Base-by-base conservation (phyloP, 2,888 invertebrate genomes). In the Archaeoteleia sp. region DNA sequence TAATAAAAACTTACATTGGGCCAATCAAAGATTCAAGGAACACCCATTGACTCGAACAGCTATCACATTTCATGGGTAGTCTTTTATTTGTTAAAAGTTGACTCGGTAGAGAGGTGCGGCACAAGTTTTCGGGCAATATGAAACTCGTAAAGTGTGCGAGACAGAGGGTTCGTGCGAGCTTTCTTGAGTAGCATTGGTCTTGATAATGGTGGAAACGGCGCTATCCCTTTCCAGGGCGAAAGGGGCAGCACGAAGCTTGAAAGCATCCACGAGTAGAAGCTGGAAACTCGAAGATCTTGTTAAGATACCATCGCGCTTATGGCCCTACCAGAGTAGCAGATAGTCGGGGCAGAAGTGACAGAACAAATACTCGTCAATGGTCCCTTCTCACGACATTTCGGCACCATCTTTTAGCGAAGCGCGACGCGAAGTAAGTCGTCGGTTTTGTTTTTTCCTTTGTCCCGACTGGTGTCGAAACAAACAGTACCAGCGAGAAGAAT, bases 291-390 rank as follows among this genome's bases (percentile, higher is more conserved):
- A 73, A 76, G 76, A 79, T 79, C 78, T 73, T 72, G 72, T 74
- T 72, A 74, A 76, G 78, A 78, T 76, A 75, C 68, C 67, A 70
- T 43, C 60, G 67, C 73, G 71, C 74, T 76, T 73, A 77, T 72
- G 65, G 63, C 65, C 66, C 61, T 63, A 40, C 43, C n/a, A 20
- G 20, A 20, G 20, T 4, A 5, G 5, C 60, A 67, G 55, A 65
- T 43, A 51, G 37, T 30, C 29, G 29, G 30, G 51, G 42, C 48
- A 35, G 14, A 34, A 30, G 43, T 27, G 43, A 43, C 29, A 30
- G 14, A 29, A 43, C 43, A 43, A 43, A 43, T 29, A 43, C n/a
- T 15, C 43, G 29, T 29, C n/a, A 42, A 15, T 25, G 42, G 20
- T 20, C 14, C 20, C 20, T n/a, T 14, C 20, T 4, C 20, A 20